These are phyloP conservation scores for Synanthedon tipuliformis DNA, from an alignment of 2,888 invertebrate genomes.

Conservation along the genomic window DNA sequence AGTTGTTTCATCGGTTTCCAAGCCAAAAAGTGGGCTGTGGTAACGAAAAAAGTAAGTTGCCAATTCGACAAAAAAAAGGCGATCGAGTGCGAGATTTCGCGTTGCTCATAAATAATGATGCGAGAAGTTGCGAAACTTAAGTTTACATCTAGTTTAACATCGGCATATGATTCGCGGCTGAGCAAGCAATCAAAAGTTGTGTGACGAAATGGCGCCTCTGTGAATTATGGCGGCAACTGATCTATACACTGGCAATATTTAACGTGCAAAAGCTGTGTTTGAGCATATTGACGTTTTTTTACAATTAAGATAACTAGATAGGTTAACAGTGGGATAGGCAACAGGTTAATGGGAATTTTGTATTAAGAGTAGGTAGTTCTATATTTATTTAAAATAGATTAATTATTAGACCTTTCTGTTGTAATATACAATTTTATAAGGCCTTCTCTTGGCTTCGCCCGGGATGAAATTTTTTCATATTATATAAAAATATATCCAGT, in stretches of 20 bases:
- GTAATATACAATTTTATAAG: no score
- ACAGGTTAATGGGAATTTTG: no score
- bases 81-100: constrained; percentile 42
- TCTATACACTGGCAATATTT: no score
- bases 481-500: no score
- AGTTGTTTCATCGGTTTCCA: constrained; percentile 7
- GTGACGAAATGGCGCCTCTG: constrained; percentile 8
- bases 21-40: constrained; percentile 6
- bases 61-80: constrained; percentile 20
- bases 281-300: neutral
- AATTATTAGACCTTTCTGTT: no score
- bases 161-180: constrained; percentile 42
- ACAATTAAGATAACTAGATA: neutral
- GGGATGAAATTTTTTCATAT: no score
- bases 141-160: constrained; percentile 27
- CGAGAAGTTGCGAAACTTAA: constrained; percentile 26
- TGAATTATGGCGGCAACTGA: neutral
- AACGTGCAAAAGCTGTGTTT: neutral
- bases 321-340: no score
- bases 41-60: constrained; percentile 17
- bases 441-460: no score
- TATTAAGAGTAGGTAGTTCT: no score
- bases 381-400: no score
- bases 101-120: constrained; percentile 50
- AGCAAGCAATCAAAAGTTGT: constrained; percentile 50